Conservation (phyloP, 1,140 invertebrate genomes). For the Eupristina koningsbergeri region DNA sequence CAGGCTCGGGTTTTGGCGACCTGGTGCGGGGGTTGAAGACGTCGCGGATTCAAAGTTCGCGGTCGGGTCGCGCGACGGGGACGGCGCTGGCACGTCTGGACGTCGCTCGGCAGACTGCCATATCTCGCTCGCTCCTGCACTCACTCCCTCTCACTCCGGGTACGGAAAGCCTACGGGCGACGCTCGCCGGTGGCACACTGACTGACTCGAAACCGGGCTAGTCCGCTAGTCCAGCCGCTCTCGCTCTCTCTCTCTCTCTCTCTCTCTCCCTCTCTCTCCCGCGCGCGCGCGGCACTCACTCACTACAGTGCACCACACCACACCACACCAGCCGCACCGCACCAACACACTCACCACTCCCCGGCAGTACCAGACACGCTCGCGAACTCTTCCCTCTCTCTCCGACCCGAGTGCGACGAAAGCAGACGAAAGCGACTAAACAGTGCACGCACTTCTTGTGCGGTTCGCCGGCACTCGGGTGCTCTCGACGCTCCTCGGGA, state of each 20-base stretch:
- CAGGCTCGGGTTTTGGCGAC: not conserved
- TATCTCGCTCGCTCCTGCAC: slow-evolving; percentile 35
- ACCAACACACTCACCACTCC: too few species aligned
- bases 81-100: slow-evolving; percentile 18
- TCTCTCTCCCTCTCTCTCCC: not conserved
- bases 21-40: not conserved
- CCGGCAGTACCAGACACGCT: not conserved
- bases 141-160: slow-evolving; percentile 43
- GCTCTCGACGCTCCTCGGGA: slow-evolving; percentile 47
- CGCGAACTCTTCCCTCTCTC: slow-evolving; percentile 20
- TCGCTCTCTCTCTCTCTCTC: slow-evolving; percentile 21
- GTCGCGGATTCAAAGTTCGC: slow-evolving; percentile 28
- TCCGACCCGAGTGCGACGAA: slow-evolving; percentile 30
- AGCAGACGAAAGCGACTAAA: slow-evolving; percentile 18
- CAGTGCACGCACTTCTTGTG: not conserved
- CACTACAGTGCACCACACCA: too few species aligned
- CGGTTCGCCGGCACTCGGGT: slow-evolving; percentile 50
- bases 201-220: slow-evolving; percentile 72
- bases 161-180: slow-evolving; percentile 59
- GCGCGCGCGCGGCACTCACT: slow-evolving; percentile 45
- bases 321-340: too few species aligned
- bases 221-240: slow-evolving; percentile 69
- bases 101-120: slow-evolving; percentile 37
- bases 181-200: slow-evolving; percentile 72
- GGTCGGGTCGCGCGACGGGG: not conserved